A percentile compares a stretch with the other conserved stretches of the same genome.
Conservation (phyloP, 2,888 invertebrate genomes). For the Apoda limacodes region DNA sequence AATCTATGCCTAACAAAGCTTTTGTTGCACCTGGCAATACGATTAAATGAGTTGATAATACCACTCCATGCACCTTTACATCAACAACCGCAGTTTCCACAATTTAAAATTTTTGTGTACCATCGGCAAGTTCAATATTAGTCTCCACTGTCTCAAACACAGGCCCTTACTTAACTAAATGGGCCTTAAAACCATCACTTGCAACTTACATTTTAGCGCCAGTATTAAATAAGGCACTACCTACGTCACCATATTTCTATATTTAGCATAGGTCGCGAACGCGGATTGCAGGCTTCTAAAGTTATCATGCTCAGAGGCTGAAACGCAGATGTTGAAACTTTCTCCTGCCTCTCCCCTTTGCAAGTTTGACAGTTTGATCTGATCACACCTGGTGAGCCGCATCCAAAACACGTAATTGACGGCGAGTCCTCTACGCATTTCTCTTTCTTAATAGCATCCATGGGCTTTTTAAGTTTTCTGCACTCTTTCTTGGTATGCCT, state of each 20-base stretch:
- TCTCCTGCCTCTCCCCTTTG: too few species aligned
- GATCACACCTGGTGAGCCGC: too few species aligned
- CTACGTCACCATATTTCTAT: constrained; percentile 1
- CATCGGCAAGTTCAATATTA: too few species aligned
- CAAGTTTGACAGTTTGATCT: too few species aligned
- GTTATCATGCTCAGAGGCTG: too few species aligned
- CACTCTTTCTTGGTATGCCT: constrained; percentile 1
- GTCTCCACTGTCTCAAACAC: constrained; percentile 1
- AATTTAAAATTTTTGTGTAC: neutral
- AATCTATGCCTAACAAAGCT: neutral
- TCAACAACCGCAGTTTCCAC: constrained; percentile 1
- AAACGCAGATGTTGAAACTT: too few species aligned
- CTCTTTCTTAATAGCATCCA: neutral
- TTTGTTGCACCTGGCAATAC: neutral
- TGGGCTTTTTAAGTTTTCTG: neutral
- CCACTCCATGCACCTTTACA: constrained; percentile 2
- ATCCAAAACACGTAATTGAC: constrained; percentile 4
- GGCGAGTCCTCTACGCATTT: constrained; percentile 2
- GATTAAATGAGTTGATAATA: neutral
- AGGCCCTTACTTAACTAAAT: neutral
- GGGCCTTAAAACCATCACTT: neutral
- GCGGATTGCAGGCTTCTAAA: neutral
- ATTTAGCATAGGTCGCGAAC: constrained; percentile 2
- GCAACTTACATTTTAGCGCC: neutral
- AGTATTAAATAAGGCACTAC: constrained; percentile 1